These are phyloP conservation scores for Artibeus jamaicensis DNA, from an alignment of 2,797 vertebrate genomes.

Conservation along the genomic window DNA sequence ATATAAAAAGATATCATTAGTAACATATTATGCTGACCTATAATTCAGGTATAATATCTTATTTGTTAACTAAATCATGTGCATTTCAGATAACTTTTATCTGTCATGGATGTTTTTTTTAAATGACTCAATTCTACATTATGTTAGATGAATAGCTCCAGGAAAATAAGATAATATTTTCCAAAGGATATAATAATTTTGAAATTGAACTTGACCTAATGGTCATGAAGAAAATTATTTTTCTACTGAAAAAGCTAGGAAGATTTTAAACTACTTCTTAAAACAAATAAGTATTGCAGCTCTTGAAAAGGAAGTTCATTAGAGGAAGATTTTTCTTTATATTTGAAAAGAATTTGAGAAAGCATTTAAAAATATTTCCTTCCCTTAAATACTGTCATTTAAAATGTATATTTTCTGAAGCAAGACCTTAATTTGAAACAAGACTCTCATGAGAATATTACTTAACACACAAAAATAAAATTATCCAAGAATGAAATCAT, in stretches of 20 bases:
- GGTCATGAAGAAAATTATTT: neutral
- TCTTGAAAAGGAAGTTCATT: neutral
- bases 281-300: neutral
- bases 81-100: neutral
- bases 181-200: neutral
- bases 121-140: neutral
- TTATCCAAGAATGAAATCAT: neutral
- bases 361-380: neutral
- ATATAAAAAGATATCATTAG: neutral
- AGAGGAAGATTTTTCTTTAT: neutral
- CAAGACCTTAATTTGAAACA: neutral
- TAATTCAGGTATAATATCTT: neutral
- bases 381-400: neutral
- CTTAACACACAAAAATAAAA: neutral
- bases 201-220: neutral
- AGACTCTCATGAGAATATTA: neutral
- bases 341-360: neutral
- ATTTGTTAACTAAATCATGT: neutral
- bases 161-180: neutral
- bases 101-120: neutral
- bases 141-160: neutral
- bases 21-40: neutral
- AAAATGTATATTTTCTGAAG: neutral
- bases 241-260: neutral
- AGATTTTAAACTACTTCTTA: neutral